Evolutionary conservation across 2,888 invertebrate genomes (phyloP).

Genomic region (Cordylochernes scorpioides): DNA sequence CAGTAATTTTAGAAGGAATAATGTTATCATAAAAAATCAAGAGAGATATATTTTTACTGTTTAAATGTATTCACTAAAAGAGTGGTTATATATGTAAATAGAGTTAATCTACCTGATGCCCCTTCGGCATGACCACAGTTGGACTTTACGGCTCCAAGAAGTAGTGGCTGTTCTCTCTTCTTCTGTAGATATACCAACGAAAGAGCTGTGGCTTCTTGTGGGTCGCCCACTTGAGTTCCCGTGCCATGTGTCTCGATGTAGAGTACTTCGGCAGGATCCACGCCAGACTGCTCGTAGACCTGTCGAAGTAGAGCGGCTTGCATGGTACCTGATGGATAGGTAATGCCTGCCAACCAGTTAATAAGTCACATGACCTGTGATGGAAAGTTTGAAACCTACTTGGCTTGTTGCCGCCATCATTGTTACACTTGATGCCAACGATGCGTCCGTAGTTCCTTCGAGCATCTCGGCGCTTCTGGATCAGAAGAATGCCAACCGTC

Average conservation of each 20-base stretch:
- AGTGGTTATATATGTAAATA: too few relatives aligned
- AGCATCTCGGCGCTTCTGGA: constrained; percentile 38
- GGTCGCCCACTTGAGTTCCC: constrained; percentile 94
- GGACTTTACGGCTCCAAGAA: constrained; percentile 86
- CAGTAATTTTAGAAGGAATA: too few relatives aligned
- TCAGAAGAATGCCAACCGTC: constrained; percentile 47
- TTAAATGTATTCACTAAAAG: too few relatives aligned
- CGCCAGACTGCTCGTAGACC: constrained; percentile 51
- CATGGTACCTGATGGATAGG: constrained; percentile 33
- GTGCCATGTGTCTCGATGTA: constrained; percentile 97
- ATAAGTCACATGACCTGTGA: background rate
- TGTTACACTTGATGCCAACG: constrained; percentile 19
- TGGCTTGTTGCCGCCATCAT: too few relatives aligned
- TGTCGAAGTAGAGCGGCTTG: constrained; percentile 37
- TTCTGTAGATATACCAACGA: constrained; percentile 70
- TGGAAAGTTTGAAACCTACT: background rate
- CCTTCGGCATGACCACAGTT: constrained; percentile 96
- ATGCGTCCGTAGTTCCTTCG: constrained; percentile 23
- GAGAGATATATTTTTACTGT: too few relatives aligned
- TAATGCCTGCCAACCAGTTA: constrained; percentile 21
- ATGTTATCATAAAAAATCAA: too few relatives aligned
- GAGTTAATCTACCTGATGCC: too few relatives aligned
- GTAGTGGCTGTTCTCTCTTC: constrained; percentile 43
- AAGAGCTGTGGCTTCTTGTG: constrained; percentile 84
- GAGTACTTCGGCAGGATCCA: constrained; percentile 51